Evolutionary conservation across 30 jellyfish, hydroid and myxozoan genomes (phyloP).

Genomic region (Catostylus mosaicus): DNA sequence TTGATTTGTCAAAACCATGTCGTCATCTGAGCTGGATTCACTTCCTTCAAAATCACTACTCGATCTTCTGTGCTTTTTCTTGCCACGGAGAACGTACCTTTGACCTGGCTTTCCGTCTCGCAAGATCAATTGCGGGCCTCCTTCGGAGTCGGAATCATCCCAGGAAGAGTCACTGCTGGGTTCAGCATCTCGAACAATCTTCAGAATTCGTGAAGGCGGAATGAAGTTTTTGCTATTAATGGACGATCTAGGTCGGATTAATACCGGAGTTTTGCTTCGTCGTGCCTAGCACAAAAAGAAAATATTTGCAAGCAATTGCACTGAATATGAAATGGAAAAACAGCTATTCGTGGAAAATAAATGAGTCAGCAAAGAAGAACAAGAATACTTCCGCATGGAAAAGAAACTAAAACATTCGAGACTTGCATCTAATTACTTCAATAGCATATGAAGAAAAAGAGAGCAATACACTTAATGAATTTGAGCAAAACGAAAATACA

Average conservation of each 20-base stretch:
- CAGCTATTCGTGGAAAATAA: too few relatives aligned
- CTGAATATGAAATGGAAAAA: too few relatives aligned
- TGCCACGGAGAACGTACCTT: constrained; percentile 58
- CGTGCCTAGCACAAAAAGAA: neutral
- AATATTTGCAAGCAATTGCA: too few relatives aligned
- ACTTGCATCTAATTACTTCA: too few relatives aligned
- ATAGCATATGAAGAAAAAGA: too few relatives aligned
- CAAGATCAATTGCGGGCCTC: constrained; percentile 59
- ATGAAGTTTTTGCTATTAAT: constrained; percentile 37
- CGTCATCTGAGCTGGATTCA: constrained; percentile 30
- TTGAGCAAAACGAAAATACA: too few relatives aligned
- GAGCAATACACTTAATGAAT: too few relatives aligned
- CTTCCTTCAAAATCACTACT: neutral
- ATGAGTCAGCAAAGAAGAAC: too few relatives aligned
- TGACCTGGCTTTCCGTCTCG: constrained; percentile 90
- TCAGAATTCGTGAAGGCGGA: constrained; percentile 88
- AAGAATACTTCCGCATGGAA: too few relatives aligned
- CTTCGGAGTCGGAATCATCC: constrained; percentile 68
- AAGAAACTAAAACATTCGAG: too few relatives aligned
- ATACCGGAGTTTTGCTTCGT: constrained; percentile 11
- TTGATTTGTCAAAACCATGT: constrained; percentile 67
- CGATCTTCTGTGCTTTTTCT: neutral
- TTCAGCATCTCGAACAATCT: constrained; percentile 79
- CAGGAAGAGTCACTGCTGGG: constrained; percentile 66
- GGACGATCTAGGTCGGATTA: constrained; percentile 42